Evolutionary conservation across 2,113 vertebrate genomes (phyloP).

Genomic region (Campylomormyrus tamandua): DNA sequence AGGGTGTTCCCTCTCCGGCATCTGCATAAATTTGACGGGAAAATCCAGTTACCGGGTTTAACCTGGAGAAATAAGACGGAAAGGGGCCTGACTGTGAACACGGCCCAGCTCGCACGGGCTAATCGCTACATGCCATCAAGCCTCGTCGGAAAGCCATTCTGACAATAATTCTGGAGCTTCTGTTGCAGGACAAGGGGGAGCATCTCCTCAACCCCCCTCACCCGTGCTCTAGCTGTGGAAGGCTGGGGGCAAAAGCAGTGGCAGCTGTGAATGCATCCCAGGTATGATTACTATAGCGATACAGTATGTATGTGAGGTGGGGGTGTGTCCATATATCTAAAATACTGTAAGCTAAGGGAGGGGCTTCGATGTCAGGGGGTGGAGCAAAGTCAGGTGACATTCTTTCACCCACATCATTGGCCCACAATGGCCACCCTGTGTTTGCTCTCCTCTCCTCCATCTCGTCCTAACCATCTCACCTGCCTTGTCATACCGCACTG

Average conservation of each 20-base stretch:
- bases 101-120: constrained; percentile 34
- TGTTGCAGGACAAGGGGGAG: neutral
- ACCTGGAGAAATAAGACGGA: neutral
- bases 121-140: constrained; percentile 41
- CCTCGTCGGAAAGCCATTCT: neutral
- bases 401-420: neutral
- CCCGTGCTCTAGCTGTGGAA: neutral
- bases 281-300: neutral
- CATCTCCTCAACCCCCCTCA: no score
- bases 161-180: neutral
- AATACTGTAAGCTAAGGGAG: neutral
- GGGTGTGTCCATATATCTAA: neutral
- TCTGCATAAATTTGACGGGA: neutral
- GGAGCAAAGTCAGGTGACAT: neutral
- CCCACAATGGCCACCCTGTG: neutral
- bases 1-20: neutral
- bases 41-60: neutral
- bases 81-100: neutral
- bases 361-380: neutral
- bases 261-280: neutral
- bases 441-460: neutral
- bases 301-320: neutral
- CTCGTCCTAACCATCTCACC: neutral
- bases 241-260: neutral
- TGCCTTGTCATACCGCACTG: neutral